Evolutionary conservation across 2,113 vertebrate genomes (phyloP), one percentile per base, ranked within the genome.

Genomic region (Platichthys stellatus): DNA sequence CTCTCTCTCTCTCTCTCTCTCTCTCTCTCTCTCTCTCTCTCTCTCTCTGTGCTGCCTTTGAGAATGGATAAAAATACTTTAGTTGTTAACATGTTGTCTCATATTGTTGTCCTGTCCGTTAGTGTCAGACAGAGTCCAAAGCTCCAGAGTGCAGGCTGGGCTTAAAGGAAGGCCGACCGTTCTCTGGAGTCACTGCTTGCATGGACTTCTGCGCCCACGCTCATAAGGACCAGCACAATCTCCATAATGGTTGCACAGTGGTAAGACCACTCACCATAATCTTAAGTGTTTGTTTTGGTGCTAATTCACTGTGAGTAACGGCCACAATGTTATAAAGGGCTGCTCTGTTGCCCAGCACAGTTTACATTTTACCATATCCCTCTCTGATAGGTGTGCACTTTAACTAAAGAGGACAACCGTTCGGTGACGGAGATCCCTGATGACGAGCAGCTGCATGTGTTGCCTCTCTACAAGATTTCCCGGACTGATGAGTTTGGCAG

Each of bases 141-240:
- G 98, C 97, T 0, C 94, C 96, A 0, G 97, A 99, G 38, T 99
- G 98, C 89, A 95, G 98, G 51, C 93, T 99, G 66, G 98, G 98
- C 18, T 88, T 97, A 87, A 96, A 97, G 85, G 98, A 98, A 74
- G 98, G 98, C 45, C 93, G 96, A 70, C 98, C 98, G 0, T 99
- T 99, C 89, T 98, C 98, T 0, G 98, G 98, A 23, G 96, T 99
- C 85, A 99, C 98, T 0, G 98, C 98, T 2, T 99, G 98, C 88
- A 98, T 99, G 97, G 98, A 99, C 83, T 99, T 99, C 93, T 99
- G 98, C 38, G 98, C 98, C 66, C 98, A 99, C 0, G 98, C 98
- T 81, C 98, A 99, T 94, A 99, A 99, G 89, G 98, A 99, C 89
- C 98, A 99, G 93, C 98, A 99, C 77, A 99, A 99, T 93, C 97